Evolutionary conservation across 1,140 invertebrate genomes (phyloP).

Genomic region (Macrobrachium rosenbergii): DNA sequence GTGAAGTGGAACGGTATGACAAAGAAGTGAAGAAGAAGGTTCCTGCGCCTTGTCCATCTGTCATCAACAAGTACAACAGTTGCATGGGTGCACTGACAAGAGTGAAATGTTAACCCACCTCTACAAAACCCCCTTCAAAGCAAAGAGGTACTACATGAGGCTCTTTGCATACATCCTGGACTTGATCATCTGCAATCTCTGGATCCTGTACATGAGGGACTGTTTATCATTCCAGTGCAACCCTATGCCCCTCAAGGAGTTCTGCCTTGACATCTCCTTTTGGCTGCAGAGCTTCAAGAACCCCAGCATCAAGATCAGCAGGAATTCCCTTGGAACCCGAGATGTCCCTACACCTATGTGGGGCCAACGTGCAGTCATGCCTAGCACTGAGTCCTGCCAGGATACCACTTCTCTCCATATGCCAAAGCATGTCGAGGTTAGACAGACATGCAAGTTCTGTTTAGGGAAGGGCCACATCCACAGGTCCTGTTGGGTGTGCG

Average conservation of each 20-base stretch:
- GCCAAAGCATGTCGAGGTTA: not conserved
- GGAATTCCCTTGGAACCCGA: not conserved
- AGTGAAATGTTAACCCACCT: slow-evolving; percentile 51
- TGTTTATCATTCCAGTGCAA: not conserved
- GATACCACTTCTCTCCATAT: slow-evolving; percentile 8
- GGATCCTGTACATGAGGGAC: slow-evolving; percentile 46
- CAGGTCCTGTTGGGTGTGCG: not conserved
- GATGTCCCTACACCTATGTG: not conserved
- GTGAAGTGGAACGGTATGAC: slow-evolving; percentile 57
- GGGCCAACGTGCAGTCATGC: not conserved
- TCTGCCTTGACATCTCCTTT: not conserved
- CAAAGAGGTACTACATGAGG: slow-evolving; percentile 29
- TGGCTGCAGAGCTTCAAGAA: not conserved
- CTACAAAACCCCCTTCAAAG: slow-evolving; percentile 35
- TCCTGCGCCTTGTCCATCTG: slow-evolving; percentile 66
- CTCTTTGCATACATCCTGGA: slow-evolving; percentile 42
- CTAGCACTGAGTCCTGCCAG: not conserved
- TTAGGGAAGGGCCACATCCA: not conserved
- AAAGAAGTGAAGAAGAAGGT: slow-evolving; percentile 44
- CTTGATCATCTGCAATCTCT: slow-evolving; percentile 28
- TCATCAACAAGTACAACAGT: slow-evolving; percentile 67
- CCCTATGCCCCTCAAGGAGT: slow-evolving; percentile 11
- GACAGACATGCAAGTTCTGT: not conserved
- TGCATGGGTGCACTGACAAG: slow-evolving; percentile 67
- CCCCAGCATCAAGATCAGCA: not conserved